Conservation (phyloP, 2,797 vertebrate species). For the Phaenicophaeus curvirostris region DNA sequence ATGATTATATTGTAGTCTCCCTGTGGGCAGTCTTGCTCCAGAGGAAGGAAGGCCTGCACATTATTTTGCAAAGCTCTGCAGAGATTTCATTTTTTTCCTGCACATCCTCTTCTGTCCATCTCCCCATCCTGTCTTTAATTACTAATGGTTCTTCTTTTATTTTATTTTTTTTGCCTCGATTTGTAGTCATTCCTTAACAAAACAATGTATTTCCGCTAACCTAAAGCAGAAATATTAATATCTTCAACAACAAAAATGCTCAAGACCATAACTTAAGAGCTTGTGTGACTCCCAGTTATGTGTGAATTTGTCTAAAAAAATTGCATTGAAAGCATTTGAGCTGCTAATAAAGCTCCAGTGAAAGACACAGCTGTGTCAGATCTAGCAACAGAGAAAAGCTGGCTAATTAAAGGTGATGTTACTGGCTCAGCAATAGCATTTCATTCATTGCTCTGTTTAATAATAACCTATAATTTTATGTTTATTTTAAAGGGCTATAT, state of each 20-base stretch:
- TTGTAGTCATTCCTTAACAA: not conserved
- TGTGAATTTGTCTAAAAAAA: not conserved
- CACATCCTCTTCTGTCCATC: not conserved
- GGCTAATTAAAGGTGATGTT: slow-evolving; percentile 5
- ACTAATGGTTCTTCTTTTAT: not conserved
- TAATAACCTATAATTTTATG: not conserved
- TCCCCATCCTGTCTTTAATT: not conserved
- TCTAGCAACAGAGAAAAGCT: slow-evolving; percentile 1
- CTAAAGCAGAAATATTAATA: not conserved
- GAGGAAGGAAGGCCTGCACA: not conserved
- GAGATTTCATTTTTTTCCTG: not conserved
- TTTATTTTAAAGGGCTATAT: slow-evolving; percentile 8
- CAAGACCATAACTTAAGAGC: not conserved
- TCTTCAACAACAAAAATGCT: not conserved
- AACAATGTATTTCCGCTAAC: not conserved
- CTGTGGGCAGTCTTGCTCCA: not conserved
- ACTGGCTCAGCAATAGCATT: slow-evolving; percentile 17
- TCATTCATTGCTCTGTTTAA: not conserved
- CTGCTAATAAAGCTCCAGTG: not conserved
- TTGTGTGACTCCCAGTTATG: not conserved
- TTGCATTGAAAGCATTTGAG: not conserved
- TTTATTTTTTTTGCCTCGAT: not conserved
- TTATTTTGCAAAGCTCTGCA: not conserved
- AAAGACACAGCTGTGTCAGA: not conserved
- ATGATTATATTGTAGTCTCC: not conserved